Base-by-base conservation (phyloP, 2,888 invertebrate species). In the Drosophila leonis region DNA sequence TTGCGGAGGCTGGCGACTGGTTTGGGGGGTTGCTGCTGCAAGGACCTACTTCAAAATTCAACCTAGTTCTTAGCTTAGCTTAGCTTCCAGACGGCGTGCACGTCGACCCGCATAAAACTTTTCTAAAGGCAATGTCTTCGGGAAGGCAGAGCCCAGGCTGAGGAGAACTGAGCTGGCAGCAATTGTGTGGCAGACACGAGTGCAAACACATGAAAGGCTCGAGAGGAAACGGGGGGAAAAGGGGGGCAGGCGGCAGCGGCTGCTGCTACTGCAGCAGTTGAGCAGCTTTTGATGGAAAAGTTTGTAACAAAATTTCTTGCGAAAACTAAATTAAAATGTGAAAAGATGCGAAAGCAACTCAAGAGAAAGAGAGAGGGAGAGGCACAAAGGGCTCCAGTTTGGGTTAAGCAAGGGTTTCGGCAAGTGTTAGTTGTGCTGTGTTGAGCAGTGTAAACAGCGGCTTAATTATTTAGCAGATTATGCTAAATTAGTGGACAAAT, bases 271-370 rank as follows among this genome's bases (percentile, higher is more conserved):
- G 65, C 66, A 24, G 73, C 62, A 15, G 46, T 51, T 61, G 39
- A 54, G 61, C 37, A n/a, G 27, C 75, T 59, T 83, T 87, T 89
- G 79, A 83, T 72, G 66, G 60, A 61, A 89, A 84, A 89, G 72
- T 84, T 84, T 87, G 82, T 77, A 68, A 66, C 71, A 68, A 74
- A 81, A 86, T 83, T 83, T 79, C 84, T 83, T 82, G 82, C 65
- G 75, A 83, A 84, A 84, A 84, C 83, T 84, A 89, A 89, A 89
- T 84, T 84, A 84, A 81, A 84, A 86, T 89, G 76, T 83, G 73
- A 72, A 83, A 83, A 73, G 71, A 81, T 49, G 56, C 57, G 55
- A 31, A 54, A 44, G 31, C 15, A 54, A n/a, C 9, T 7, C n/a
- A 60, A 65, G 37, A 35, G 39, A 39, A 6, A 8, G 27, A 3